Percentiles rank a stretch among this genome's conserved stretches.
These are phyloP conservation scores for Loriculus beryllinus DNA, from an alignment of 2,797 vertebrate genomes.

Conservation along the genomic window DNA sequence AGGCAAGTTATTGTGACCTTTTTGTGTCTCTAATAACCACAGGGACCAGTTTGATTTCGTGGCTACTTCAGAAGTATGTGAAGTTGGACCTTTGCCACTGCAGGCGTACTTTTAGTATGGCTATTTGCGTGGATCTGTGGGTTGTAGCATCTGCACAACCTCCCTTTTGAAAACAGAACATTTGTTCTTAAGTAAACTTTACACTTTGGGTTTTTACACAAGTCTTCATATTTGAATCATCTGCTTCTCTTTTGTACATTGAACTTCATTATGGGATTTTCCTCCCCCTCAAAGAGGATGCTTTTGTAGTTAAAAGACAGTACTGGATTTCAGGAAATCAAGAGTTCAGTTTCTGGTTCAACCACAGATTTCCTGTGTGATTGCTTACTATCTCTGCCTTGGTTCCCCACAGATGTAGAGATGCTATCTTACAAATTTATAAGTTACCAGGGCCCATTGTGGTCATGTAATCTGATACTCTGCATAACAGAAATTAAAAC, in stretches of 20 bases:
- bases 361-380: conserved; percentile 48
- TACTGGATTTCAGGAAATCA: conserved; percentile 55
- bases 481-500: not conserved
- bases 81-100: not conserved
- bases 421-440: not conserved
- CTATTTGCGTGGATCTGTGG: not conserved
- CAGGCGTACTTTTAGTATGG: not conserved
- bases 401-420: not conserved
- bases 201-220: not conserved
- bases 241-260: not conserved
- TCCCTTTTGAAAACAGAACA: not conserved
- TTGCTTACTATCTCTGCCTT: not conserved
- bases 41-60: not conserved
- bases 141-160: not conserved
- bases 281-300: not conserved
- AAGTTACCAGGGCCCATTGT: not conserved
- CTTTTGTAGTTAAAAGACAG: conserved; percentile 30
- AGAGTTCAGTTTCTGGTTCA: conserved; percentile 48
- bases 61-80: not conserved
- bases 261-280: conserved; percentile 29
- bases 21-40: not conserved
- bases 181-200: not conserved
- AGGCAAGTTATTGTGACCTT: not conserved
- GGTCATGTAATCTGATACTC: not conserved
- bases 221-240: not conserved